phyloP scores from a whole-genome alignment of 30 jellyfish, hydroid and myxozoan genomes.

The Aurelia sp. region DNA sequence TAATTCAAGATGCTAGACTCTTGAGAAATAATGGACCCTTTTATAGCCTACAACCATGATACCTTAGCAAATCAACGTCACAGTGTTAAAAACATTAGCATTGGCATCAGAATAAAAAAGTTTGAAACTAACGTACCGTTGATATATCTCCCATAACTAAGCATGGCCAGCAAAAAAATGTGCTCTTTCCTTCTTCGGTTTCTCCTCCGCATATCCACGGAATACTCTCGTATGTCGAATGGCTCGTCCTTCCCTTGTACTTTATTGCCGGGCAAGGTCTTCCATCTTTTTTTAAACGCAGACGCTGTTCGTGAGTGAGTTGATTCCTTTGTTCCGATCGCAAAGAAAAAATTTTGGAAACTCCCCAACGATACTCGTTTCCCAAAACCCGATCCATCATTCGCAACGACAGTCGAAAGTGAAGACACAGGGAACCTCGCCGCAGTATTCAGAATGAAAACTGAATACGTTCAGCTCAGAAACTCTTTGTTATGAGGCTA shows the following conservation, averaged over 20 bases:
- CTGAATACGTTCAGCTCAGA: conserved; percentile 6
- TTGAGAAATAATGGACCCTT: too few relatives aligned
- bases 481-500: neutral
- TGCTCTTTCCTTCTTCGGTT: conserved; percentile 43
- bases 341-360: conserved; percentile 29
- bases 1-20: neutral
- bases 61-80: too few relatives aligned
- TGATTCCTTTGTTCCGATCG: conserved; percentile 23
- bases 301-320: conserved; percentile 37
- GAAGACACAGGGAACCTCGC: conserved; percentile 5
- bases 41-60: too few relatives aligned
- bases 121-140: conserved; percentile 11
- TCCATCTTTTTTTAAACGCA: conserved; percentile 42
- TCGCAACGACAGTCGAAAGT: neutral
- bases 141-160: conserved; percentile 63
- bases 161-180: conserved; percentile 60
- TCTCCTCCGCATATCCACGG: conserved; percentile 57
- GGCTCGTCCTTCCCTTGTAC: conserved; percentile 39
- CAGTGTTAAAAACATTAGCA: too few relatives aligned
- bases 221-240: conserved; percentile 21
- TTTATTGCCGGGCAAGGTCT: conserved; percentile 49
- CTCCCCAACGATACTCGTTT: conserved; percentile 37
- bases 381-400: conserved; percentile 59
- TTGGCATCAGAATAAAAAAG: too few relatives aligned
- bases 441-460: neutral